phyloP scores from a whole-genome alignment of 1,140 invertebrate genomes.

The Periplaneta americana region DNA sequence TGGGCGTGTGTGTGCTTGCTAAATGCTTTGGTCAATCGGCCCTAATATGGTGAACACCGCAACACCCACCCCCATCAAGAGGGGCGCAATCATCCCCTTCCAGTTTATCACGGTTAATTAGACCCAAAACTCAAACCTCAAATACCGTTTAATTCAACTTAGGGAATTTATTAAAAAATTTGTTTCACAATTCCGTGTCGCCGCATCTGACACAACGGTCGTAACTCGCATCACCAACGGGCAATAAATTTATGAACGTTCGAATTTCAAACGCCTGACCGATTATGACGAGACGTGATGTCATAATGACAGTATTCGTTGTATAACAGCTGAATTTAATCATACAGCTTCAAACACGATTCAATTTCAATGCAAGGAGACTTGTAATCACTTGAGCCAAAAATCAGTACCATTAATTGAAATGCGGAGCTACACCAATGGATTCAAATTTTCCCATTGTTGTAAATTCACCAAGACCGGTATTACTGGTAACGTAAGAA shows the following conservation, averaged over 20 bases:
- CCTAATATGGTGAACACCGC: neutral
- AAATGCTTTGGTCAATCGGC: neutral
- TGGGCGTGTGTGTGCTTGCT: neutral
- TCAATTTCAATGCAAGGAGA: too few species aligned
- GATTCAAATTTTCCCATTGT: too few species aligned
- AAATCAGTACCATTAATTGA: too few species aligned
- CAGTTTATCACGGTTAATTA: neutral
- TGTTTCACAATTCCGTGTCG: neutral
- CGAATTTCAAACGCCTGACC: neutral
- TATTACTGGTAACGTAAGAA: too few species aligned
- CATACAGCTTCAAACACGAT: too few species aligned
- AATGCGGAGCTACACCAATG: too few species aligned
- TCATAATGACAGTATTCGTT: too few species aligned
- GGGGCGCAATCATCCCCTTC: neutral
- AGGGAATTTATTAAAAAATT: neutral
- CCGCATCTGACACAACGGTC: neutral
- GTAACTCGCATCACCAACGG: neutral
- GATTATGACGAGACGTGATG: too few species aligned
- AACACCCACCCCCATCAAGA: neutral
- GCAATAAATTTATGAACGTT: neutral
- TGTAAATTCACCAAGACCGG: too few species aligned
- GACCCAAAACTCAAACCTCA: neutral
- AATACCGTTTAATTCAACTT: neutral
- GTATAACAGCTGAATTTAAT: too few species aligned
- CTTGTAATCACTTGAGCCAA: too few species aligned